A percentile compares a stretch with the other conserved stretches of the same genome.
Conservation (phyloP, 1,140 invertebrate genomes). For the Chlorops oryzae region DNA sequence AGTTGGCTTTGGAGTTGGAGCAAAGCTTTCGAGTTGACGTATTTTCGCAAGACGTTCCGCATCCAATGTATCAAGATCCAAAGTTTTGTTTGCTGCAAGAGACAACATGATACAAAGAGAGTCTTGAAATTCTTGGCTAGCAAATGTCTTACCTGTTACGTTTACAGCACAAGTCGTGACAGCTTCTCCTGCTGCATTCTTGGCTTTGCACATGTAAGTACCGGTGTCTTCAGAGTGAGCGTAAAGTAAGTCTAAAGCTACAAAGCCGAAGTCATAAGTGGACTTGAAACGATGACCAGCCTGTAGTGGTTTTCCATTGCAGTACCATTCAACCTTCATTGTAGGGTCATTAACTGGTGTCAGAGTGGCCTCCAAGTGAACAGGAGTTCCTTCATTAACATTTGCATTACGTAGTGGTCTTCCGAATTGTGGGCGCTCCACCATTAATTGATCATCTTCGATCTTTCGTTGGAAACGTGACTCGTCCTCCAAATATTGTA, state of each 20-base stretch:
- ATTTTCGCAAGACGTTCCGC: slow-evolving; percentile 84
- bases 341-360: slow-evolving; percentile 92
- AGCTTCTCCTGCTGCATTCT: slow-evolving; percentile 86
- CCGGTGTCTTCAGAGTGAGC: slow-evolving; percentile 92
- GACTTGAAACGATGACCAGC: slow-evolving; percentile 88
- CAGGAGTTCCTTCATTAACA: slow-evolving; percentile 78
- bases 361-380: slow-evolving; percentile 91
- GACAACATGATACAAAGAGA: slow-evolving; percentile 17
- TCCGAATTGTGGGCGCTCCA: slow-evolving; percentile 83
- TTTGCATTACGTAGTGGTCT: slow-evolving; percentile 80
- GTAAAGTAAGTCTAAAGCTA: slow-evolving; percentile 92
- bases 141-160: slow-evolving; percentile 62
- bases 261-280: slow-evolving; percentile 93
- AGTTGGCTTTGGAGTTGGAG: slow-evolving; percentile 67
- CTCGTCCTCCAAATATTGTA: slow-evolving; percentile 85
- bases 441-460: slow-evolving; percentile 65
- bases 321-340: slow-evolving; percentile 93
- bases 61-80: slow-evolving; percentile 83
- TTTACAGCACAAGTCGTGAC: slow-evolving; percentile 81
- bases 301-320: slow-evolving; percentile 83
- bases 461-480: slow-evolving; percentile 66
- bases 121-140: slow-evolving; percentile 3
- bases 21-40: slow-evolving; percentile 76
- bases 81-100: slow-evolving; percentile 67
- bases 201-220: slow-evolving; percentile 91